Base-by-base conservation (phyloP, 2,888 invertebrate genomes). In the Meloe dianella region DNA sequence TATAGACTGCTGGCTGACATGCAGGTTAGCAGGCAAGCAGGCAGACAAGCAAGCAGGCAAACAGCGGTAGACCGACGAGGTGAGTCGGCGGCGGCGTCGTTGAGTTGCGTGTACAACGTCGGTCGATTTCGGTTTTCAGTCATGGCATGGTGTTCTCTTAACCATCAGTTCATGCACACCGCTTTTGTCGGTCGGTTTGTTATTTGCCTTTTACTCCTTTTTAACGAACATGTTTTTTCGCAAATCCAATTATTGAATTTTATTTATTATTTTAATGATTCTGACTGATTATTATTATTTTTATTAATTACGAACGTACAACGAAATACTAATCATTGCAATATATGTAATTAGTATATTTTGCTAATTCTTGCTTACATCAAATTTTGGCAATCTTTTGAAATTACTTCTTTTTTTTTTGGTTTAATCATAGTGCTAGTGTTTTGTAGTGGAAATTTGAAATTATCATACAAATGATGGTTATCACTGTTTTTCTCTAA, bases 101-200 rank as follows among this genome's bases (percentile, higher is more conserved):
- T 57, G 60, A 57, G 60, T 67, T 64, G 56, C 63, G 67, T 67
- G 9, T 51, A 41, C 47, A 56, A 54, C 67, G 70, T 75, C 79
- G 79, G 74, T 65, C 61, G 72, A 69, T 70, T 74, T 80, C 80
- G 80, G 77, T 71, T 77, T 77, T 77, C 79, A 73, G 76, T 76
- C 76, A 76, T 78, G 78, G 78, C 79, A 78, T 77, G 79, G 78
- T 75, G 77, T 74, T 77, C 74, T 75, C 70, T 71, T 65, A 75
- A 65, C 77, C 75, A 78, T 77, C 81, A 81, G 81, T 80, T 77
- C 75, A 73, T 74, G 76, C 72, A 75, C 73, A 76, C 74, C 71
- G 75, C 74, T 73, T 54, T 71, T 66, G 47, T 70, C 68, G 66
- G 69, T 68, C 62, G 66, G 66, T 32, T 41, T 56, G 32, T 27